Base-by-base conservation (phyloP, 2,888 invertebrate genomes). In the Seira musarum region DNA sequence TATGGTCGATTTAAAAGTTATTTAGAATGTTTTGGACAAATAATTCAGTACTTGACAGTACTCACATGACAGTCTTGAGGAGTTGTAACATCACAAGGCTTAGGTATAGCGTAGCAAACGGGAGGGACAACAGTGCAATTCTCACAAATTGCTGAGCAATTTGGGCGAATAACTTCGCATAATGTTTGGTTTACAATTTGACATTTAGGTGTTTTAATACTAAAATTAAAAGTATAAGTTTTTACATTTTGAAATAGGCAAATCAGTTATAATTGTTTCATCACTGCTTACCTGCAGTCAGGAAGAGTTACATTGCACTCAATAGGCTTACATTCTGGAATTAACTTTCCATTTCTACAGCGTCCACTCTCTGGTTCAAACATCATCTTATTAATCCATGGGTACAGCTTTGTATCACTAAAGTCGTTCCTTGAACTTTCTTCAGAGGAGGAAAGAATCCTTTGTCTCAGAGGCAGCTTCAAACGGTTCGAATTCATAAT, bases 301-400 rank as follows among this genome's bases (percentile, higher is more conserved):
- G 70, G 71, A 22, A 76, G 46, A n/a, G 75, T 76, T 0, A 76
- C 72, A 8, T 69, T 76, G 60, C 80, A 82, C 35, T 80, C 19
- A 17, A 80, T 63, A 13, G 82, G 82, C 19, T 66, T 66, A 22
- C 82, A 82, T 21, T 61, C 40, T 10, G 80, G 81, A n/a, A 30
- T 63, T 40, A 46, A 76, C 30, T 49, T 67, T 22, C 78, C 80
- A 35, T 46, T 72, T 21, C 68, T 61, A 57, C 82, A 82, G 19
- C 63, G 63, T 2, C 46, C 25, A 1, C 78, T 72, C 15, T 24
- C 25, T 19, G 1, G 17, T 21, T 40, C 61, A 24, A n/a, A n/a
- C n/a, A n/a, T n/a, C n/a, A n/a, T n/a, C n/a, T n/a, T n/a, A n/a
- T n/a, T n/a, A n/a, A n/a, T n/a, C n/a, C n/a, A n/a, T n/a, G n/a